A percentile compares a stretch with the other conserved stretches of the same genome.
Conservation (phyloP, 30 jellyfish, hydroid and myxozoan species). For the Hydractinia symbiolongicarpus region DNA sequence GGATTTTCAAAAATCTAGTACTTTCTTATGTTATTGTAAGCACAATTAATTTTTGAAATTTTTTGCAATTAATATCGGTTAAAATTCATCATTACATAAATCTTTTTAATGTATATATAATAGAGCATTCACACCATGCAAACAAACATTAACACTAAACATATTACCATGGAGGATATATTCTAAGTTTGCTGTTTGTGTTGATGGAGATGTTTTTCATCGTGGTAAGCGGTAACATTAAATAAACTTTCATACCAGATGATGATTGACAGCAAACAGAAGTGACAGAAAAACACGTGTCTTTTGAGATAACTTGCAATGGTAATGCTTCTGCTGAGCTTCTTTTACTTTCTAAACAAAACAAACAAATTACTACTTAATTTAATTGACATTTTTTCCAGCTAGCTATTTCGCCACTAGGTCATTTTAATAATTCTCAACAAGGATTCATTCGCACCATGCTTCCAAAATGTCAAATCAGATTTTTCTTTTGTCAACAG, state of each 20-base stretch:
- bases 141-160: no score
- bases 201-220: neutral
- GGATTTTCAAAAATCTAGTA: no score
- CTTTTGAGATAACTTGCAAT: neutral
- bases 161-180: conserved; percentile 4
- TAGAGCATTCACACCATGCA: no score
- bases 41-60: no score
- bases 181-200: neutral
- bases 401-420: no score
- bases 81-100: no score
- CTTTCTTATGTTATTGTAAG: no score
- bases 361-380: neutral
- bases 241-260: neutral
- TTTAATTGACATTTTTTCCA: no score
- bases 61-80: no score
- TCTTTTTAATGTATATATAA: no score
- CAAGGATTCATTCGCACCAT: neutral
- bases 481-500: conserved; percentile 34
- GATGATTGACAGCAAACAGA: neutral
- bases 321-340: neutral
- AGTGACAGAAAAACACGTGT: neutral
- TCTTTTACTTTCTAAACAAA: neutral
- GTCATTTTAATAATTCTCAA: no score
- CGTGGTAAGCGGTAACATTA: neutral
- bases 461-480: conserved; percentile 38